Conservation (phyloP, 2,797 vertebrate genomes). For the Betta splendens region DNA sequence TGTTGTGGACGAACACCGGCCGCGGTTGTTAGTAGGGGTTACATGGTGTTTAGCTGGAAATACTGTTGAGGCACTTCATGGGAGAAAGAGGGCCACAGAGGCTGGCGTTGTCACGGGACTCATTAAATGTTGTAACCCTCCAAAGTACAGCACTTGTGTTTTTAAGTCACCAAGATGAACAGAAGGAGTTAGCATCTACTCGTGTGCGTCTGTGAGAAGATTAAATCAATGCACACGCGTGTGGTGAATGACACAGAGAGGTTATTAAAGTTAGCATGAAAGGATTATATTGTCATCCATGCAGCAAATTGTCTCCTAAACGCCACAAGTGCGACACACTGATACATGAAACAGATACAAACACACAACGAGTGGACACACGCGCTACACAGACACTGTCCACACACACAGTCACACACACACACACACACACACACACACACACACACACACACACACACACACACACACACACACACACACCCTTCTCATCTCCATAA, state of each 20-base stretch:
- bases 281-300: constrained; percentile 51
- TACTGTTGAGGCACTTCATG: constrained; percentile 46
- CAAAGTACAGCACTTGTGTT: too few species aligned
- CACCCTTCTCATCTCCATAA: constrained; percentile 74
- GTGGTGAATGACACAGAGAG: constrained; percentile 53
- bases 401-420: constrained; percentile 16
- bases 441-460: constrained; percentile 16
- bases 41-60: constrained; percentile 45
- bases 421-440: constrained; percentile 26
- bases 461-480: constrained; percentile 24
- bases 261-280: constrained; percentile 62
- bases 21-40: constrained; percentile 61
- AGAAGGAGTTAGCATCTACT: constrained; percentile 25
- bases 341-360: constrained; percentile 40
- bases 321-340: constrained; percentile 34
- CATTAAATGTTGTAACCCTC: constrained; percentile 26
- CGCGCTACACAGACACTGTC: constrained; percentile 1
- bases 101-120: constrained; percentile 29
- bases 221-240: constrained; percentile 38
- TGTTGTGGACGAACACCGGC: constrained; percentile 65
- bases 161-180: too few species aligned
- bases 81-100: constrained; percentile 30
- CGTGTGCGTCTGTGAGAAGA: constrained; percentile 37
- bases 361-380: constrained; percentile 38
- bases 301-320: constrained; percentile 63